Conservation (phyloP, 2,797 vertebrate species). For the Chiloscyllium punctatum region DNA sequence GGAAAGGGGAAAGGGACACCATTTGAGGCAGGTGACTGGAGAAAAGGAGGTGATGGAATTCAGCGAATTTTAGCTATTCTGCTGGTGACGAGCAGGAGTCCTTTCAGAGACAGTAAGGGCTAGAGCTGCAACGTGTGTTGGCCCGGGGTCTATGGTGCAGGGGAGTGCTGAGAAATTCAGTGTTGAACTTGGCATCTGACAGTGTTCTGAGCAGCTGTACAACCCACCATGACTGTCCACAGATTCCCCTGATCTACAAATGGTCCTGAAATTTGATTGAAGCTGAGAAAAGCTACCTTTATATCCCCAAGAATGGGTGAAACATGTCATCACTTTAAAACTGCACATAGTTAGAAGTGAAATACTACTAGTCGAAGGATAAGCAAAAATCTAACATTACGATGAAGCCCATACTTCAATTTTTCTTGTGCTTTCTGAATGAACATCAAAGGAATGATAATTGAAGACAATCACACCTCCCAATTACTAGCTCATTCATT, state of each 20-base stretch:
- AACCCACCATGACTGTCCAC: neutral
- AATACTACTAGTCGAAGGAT: neutral
- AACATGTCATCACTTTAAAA: neutral
- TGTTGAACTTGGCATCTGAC: no score
- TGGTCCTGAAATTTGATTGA: neutral
- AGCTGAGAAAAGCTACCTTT: neutral
- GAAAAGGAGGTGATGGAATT: no score
- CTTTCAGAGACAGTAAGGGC: no score
- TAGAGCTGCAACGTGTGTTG: no score
- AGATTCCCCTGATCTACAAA: neutral
- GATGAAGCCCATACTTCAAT: neutral
- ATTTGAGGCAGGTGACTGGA: no score
- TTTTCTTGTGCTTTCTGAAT: neutral
- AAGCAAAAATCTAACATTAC: neutral
- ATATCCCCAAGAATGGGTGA: neutral
- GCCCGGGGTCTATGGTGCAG: no score
- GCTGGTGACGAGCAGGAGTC: no score
- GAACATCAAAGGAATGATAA: neutral
- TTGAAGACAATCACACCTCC: neutral
- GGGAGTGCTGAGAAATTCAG: no score
- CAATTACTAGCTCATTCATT: neutral
- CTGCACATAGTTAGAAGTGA: neutral
- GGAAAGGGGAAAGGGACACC: no score
- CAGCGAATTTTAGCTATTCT: no score
- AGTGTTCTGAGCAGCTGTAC: neutral